phyloP scores from a whole-genome alignment of 2,888 invertebrate species.

The Theretra japonica region DNA sequence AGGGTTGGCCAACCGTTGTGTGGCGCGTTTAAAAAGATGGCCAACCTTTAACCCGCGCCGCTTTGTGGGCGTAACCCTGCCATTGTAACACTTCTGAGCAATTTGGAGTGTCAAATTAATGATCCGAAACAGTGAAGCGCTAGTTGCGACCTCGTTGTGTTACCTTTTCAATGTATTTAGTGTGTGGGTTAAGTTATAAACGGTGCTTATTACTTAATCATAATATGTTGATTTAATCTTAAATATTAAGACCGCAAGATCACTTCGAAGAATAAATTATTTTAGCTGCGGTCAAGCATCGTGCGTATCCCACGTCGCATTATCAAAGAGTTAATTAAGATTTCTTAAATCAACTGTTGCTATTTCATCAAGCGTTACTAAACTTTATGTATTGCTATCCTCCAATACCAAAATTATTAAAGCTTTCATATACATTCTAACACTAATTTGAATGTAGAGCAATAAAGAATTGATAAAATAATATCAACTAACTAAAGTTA shows the following conservation, averaged over 20 bases:
- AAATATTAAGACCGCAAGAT: no score
- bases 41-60: constrained; percentile 75
- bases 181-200: constrained; percentile 46
- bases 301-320: no score
- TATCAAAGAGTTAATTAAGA: no score
- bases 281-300: no score
- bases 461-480: not conserved
- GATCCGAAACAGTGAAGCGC: constrained; percentile 72
- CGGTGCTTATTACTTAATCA: not conserved
- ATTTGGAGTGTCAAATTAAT: constrained; percentile 81
- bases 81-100: constrained; percentile 72
- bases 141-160: constrained; percentile 61
- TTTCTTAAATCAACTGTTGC: no score
- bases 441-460: not conserved
- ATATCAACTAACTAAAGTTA: no score
- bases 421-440: no score
- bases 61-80: constrained; percentile 69
- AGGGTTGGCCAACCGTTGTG: constrained; percentile 61
- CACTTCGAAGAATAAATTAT: no score
- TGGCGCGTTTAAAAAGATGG: constrained; percentile 63
- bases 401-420: no score
- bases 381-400: no score
- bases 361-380: no score
- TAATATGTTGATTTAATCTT: no score
- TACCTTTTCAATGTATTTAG: constrained; percentile 45